These are phyloP conservation scores for Piaya cayana DNA, from an alignment of 2,113 vertebrate genomes.

Conservation along the genomic window DNA sequence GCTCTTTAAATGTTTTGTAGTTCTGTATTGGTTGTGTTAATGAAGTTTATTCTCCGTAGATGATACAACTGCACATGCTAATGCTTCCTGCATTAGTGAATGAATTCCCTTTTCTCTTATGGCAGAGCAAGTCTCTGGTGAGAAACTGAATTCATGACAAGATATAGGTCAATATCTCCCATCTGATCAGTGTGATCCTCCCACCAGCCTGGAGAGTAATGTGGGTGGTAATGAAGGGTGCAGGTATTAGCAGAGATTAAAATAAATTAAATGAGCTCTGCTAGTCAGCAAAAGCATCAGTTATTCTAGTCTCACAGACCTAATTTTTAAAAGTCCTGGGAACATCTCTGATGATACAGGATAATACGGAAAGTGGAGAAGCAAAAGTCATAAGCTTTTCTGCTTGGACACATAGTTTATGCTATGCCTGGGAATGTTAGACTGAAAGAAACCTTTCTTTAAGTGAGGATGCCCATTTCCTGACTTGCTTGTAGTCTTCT, in stretches of 20 bases:
- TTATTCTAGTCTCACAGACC: background rate
- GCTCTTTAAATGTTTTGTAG: slow-evolving; percentile 11
- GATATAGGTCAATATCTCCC: slow-evolving; percentile 10
- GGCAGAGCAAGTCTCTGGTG: background rate
- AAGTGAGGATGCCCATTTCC: background rate
- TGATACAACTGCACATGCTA: slow-evolving; percentile 8
- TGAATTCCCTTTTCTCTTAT: slow-evolving; percentile 8
- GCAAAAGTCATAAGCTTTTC: background rate
- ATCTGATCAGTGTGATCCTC: background rate
- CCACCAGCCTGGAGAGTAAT: background rate
- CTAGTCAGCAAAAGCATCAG: background rate
- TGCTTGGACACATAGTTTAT: background rate
- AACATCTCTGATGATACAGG: background rate
- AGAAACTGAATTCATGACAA: background rate
- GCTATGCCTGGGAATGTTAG: background rate
- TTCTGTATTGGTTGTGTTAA: background rate
- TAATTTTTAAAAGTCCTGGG: background rate
- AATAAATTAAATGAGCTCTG: background rate
- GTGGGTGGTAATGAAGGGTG: background rate
- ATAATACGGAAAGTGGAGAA: background rate
- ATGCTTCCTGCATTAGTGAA: slow-evolving; percentile 45
- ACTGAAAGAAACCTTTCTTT: background rate
- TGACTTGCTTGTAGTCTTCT: background rate
- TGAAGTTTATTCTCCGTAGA: slow-evolving; percentile 16
- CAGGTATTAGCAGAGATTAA: background rate